Evolutionary conservation across 2,888 invertebrate genomes (phyloP).

Genomic region (Eupeodes luniger): DNA sequence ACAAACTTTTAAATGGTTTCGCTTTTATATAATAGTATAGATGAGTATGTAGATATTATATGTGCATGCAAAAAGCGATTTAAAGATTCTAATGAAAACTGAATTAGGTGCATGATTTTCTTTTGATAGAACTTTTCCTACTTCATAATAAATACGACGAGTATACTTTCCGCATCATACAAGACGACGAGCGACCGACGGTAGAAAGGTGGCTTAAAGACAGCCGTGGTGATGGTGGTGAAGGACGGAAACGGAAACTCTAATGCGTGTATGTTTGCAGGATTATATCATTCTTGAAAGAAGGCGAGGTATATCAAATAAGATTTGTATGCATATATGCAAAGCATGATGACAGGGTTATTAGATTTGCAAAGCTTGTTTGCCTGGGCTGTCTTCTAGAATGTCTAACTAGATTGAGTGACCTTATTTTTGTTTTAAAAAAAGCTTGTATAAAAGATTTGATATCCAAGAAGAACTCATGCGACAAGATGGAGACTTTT

Average conservation of each 20-base stretch:
- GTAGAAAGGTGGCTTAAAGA: not conserved
- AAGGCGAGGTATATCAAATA: conserved; percentile 46
- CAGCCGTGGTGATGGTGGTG: not conserved
- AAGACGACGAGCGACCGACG: not conserved
- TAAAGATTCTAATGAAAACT: conserved; percentile 70
- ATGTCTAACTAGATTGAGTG: conserved; percentile 66
- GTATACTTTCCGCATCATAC: not conserved
- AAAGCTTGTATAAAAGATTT: not conserved
- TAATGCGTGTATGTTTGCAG: conserved; percentile 11
- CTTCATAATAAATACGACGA: conserved; percentile 1
- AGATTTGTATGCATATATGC: conserved; percentile 53
- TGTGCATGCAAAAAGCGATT: conserved; percentile 37
- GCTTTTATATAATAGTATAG: no score
- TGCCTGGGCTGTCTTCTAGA: conserved; percentile 58
- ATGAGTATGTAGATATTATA: not conserved
- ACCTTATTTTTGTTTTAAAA: conserved; percentile 50
- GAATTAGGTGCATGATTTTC: conserved; percentile 69
- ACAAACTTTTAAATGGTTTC: no score
- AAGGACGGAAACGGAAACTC: not conserved
- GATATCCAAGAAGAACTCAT: conserved; percentile 10
- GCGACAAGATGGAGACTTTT: conserved; percentile 47
- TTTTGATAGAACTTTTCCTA: conserved; percentile 57
- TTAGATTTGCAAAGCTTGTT: conserved; percentile 68
- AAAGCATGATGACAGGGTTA: conserved; percentile 51
- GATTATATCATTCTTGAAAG: conserved; percentile 38